These are phyloP conservation scores for Indicator maculatus DNA, from an alignment of 2,113 vertebrate species.

Conservation along the genomic window DNA sequence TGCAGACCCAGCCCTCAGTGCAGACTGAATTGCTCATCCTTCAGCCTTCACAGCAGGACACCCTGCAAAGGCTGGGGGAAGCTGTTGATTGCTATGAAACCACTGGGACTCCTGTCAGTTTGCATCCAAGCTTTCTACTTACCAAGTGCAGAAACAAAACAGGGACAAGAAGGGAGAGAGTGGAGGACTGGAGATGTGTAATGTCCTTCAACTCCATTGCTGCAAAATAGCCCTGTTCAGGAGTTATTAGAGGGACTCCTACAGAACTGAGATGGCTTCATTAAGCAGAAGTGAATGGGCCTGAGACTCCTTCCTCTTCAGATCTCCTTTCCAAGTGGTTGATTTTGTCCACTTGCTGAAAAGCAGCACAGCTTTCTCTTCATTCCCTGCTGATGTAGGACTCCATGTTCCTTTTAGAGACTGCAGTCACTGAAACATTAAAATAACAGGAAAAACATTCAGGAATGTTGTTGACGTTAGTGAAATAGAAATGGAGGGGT, in stretches of 20 bases:
- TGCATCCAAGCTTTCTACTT: not conserved
- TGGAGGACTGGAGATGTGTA: not conserved
- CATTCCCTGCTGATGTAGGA: not conserved
- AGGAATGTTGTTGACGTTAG: not conserved
- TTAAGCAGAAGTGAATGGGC: not conserved
- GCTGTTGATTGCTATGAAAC: not conserved
- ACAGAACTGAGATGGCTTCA: not conserved
- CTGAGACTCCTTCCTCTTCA: not conserved
- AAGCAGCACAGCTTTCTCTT: not conserved
- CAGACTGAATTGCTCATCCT: not conserved
- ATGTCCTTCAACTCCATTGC: not conserved
- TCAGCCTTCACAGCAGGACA: not conserved
- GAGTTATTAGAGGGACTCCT: not conserved
- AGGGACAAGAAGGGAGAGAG: not conserved
- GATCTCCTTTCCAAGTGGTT: not conserved
- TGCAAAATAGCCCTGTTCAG: not conserved
- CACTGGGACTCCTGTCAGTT: not conserved
- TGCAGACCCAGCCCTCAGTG: accelerated
- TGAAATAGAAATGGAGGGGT: not conserved
- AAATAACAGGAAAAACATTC: not conserved
- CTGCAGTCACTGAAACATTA: not conserved
- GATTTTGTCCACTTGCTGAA: not conserved
- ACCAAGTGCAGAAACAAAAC: not conserved
- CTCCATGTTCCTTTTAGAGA: not conserved
- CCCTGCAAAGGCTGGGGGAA: not conserved